A percentile compares a stretch with the other conserved stretches of the same genome.
Conservation (phyloP, 2,797 vertebrate genomes). For the Coendou prehensilis region DNA sequence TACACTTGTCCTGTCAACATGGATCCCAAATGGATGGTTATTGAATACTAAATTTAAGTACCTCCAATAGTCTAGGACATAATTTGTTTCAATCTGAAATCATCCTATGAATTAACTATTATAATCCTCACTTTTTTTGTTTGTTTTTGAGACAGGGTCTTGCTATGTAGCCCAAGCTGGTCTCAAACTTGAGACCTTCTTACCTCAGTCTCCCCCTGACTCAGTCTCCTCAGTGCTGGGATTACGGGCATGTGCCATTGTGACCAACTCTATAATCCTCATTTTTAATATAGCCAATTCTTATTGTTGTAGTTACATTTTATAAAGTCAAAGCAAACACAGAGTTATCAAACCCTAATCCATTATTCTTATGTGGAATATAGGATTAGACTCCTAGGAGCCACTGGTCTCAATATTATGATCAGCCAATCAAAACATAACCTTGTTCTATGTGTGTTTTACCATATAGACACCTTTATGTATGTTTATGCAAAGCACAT, state of each 20-base stretch:
- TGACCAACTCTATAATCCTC: not conserved
- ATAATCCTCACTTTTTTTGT: not conserved
- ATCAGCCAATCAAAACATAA: not conserved
- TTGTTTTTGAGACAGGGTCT: not conserved
- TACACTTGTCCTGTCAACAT: not conserved
- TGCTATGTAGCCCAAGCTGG: not conserved
- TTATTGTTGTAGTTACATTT: not conserved
- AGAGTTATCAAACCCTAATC: not conserved
- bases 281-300: not conserved
- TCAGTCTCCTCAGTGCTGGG: not conserved
- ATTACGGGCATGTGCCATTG: not conserved
- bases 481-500: not conserved
- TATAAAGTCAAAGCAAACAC: not conserved
- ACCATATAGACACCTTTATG: not conserved
- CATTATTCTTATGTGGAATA: not conserved
- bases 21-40: not conserved
- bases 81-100: not conserved
- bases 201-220: not conserved
- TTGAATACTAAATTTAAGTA: slow-evolving; percentile 37
- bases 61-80: not conserved
- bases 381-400: not conserved
- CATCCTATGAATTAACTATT: not conserved
- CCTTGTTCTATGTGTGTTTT: not conserved
- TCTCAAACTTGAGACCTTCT: not conserved
- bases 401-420: not conserved